Percentiles rank a stretch among this genome's conserved stretches.
phyloP scores from a whole-genome alignment of 2,888 invertebrate genomes.

The Syrista parreyssii region DNA sequence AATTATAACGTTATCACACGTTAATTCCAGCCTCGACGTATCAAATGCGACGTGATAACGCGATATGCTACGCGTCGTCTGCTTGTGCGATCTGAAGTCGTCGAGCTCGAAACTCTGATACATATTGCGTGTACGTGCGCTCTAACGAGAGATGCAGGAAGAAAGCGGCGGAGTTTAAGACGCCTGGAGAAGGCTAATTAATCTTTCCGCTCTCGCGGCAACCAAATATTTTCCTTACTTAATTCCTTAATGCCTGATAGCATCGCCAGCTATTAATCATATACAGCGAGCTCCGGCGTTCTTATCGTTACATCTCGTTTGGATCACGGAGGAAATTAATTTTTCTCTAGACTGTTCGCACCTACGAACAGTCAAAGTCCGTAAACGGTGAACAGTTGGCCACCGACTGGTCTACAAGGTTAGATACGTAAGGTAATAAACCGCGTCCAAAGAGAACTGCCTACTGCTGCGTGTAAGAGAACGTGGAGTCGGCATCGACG shows the following conservation, averaged over 20 bases:
- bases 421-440: background rate
- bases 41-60: background rate
- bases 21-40: background rate
- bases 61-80: background rate
- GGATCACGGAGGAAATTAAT: background rate
- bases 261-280: background rate
- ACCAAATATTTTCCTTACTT: background rate
- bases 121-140: background rate
- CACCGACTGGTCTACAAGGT: background rate
- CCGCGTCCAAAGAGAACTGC: background rate
- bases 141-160: background rate
- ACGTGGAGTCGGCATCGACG: background rate
- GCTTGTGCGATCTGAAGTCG: background rate
- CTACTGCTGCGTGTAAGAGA: background rate
- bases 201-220: background rate
- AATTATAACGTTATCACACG: background rate
- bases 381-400: background rate
- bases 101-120: background rate
- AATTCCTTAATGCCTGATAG: background rate
- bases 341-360: background rate
- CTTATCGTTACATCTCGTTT: background rate
- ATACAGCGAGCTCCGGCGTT: background rate
- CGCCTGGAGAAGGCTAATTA: background rate
- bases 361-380: background rate
- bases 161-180: background rate